A percentile compares a stretch with the other conserved stretches of the same genome.
These are phyloP conservation scores for Rhinella marina DNA, from an alignment of 2,797 vertebrate species.

Conservation along the genomic window DNA sequence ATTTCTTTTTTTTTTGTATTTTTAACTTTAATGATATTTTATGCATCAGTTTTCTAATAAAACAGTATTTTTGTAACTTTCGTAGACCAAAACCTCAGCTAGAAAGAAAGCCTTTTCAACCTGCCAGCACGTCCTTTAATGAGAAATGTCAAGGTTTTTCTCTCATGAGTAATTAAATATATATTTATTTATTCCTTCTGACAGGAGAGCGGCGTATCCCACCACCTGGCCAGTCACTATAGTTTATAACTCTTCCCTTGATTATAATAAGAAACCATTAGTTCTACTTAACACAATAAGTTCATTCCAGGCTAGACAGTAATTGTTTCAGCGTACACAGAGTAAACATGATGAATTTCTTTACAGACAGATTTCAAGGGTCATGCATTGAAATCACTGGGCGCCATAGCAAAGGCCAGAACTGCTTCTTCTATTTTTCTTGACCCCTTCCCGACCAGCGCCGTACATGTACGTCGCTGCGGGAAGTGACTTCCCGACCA, in stretches of 20 bases:
- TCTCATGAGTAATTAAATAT: background rate
- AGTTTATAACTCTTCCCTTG: background rate
- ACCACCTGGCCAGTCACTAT: conserved; percentile 12
- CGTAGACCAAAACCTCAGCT: background rate
- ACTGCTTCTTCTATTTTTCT: no score
- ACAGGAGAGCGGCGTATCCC: background rate
- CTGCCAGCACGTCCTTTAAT: conserved; percentile 7
- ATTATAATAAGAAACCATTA: conserved; percentile 2
- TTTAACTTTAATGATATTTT: background rate
- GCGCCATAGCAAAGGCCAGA: background rate
- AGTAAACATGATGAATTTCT: background rate
- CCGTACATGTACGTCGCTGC: no score
- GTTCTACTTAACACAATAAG: conserved; percentile 14
- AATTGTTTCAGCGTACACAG: conserved; percentile 6
- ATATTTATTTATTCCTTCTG: conserved; percentile 1
- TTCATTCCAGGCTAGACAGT: background rate
- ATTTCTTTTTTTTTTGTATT: background rate
- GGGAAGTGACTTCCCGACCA: no score
- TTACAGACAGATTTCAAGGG: background rate
- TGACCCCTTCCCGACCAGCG: no score
- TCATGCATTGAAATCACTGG: background rate
- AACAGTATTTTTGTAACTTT: background rate
- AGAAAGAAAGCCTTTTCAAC: background rate
- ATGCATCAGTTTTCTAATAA: background rate
- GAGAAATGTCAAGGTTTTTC: conserved; percentile 8